Percentiles rank a stretch among this genome's conserved stretches.
These are phyloP conservation scores for Ditylenchus weischeri DNA, from an alignment of 2,888 invertebrate species.

Conservation along the genomic window DNA sequence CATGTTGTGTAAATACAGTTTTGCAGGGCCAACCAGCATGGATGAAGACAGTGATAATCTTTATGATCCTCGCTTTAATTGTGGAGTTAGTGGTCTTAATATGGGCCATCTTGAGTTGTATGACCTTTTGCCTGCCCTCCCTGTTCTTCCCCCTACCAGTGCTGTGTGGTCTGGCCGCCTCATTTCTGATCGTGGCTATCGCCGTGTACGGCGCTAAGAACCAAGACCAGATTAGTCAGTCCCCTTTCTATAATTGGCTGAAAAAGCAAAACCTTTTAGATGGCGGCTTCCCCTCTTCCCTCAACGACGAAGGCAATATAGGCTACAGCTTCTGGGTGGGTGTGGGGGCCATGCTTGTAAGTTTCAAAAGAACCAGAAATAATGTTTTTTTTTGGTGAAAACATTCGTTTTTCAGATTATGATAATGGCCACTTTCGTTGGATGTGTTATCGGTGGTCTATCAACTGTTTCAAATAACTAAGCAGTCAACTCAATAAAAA, in stretches of 20 bases:
- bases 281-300: no score
- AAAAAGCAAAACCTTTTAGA: no score
- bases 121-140: slow-evolving; percentile 7
- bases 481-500: no score
- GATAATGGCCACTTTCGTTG: slow-evolving; percentile 13
- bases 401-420: neutral
- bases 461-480: neutral
- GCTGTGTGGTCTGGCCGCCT: neutral
- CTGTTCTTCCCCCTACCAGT: slow-evolving; percentile 4
- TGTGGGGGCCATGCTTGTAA: slow-evolving; percentile 27
- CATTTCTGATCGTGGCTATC: neutral
- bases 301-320: slow-evolving; percentile 6
- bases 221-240: slow-evolving; percentile 2
- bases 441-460: slow-evolving; percentile 7
- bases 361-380: no score
- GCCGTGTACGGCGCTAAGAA: slow-evolving; percentile 1
- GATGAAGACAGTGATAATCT: neutral
- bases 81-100: neutral
- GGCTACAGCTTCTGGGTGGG: slow-evolving; percentile 38
- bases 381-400: no score
- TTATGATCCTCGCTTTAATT: neutral
- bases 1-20: neutral
- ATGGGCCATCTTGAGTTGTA: neutral
- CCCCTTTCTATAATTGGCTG: no score
- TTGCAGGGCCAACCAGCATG: slow-evolving; percentile 3